These are phyloP conservation scores for Myrmecophaga tridactyla DNA, from an alignment of 2,113 vertebrate species.

Conservation along the genomic window DNA sequence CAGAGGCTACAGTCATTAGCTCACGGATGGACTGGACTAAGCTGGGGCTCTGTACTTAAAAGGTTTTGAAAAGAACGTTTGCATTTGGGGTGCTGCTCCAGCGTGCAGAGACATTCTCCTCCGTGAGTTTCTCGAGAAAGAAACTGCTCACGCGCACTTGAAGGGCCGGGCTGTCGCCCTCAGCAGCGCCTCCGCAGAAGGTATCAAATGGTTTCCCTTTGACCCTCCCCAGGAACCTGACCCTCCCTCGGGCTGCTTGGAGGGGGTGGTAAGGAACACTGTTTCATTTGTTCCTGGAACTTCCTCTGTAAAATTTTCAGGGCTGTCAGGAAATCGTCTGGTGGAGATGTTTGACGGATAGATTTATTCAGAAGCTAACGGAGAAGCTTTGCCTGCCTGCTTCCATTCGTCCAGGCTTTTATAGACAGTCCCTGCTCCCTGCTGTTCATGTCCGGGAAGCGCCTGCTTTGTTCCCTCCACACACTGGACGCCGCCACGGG, in stretches of 20 bases:
- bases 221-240: background rate
- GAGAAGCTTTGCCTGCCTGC: background rate
- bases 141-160: background rate
- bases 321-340: conserved; percentile 26
- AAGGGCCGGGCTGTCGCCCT: background rate
- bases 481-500: background rate
- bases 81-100: background rate
- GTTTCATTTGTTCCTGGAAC: conserved; percentile 12
- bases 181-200: background rate
- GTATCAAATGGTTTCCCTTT: background rate
- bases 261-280: background rate
- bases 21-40: background rate
- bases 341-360: background rate
- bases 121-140: background rate
- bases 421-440: background rate
- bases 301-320: conserved; percentile 4
- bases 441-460: too few species aligned
- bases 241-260: background rate
- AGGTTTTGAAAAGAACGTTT: background rate
- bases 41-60: background rate
- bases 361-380: conserved; percentile 1
- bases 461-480: too few species aligned
- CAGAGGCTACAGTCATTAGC: background rate
- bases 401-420: background rate
- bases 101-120: background rate